Evolutionary conservation across 2,113 vertebrate genomes (phyloP), one percentile per base, ranked within the genome.

Genomic region (Felis chaus): DNA sequence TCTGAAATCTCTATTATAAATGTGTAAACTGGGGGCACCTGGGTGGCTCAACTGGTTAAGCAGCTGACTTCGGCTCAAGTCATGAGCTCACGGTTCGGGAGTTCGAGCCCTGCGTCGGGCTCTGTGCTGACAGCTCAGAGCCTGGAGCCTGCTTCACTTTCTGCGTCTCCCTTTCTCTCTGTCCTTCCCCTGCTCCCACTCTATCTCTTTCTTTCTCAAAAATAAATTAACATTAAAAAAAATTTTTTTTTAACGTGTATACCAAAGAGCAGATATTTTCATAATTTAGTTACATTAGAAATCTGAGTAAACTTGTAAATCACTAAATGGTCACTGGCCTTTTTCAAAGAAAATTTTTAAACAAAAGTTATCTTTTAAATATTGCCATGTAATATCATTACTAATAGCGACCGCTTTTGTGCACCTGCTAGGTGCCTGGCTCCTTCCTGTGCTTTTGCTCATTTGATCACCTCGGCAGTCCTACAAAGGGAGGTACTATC

Each of bases 211-310:
- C 21, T 61, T 21, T 61, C 21, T 23, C 7, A 61, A 61, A 61
- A 61, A 61, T 57, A 36, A 89, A 83, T 61, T 23, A 61, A 61
- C 57, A 23, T 61, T 23, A 25, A 61, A 61, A 14, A 14, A 50
- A 61, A 61, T 1, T 9, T 8, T 61, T 61, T 50, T 61, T 61
- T 21, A 61, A 61, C 9, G 57, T 61, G 57, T 61, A 61, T 23
- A 61, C 13, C 55, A 94, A 83, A 80, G 48, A 86, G 21, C 21
- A 89, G 23, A 57, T 91, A 80, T 55, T 83, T 89, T 95, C 86
- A 68, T 83, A 81, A 97, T 95, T 93, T 94, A 80, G 55, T 95
- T 65, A 94, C 31, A 94, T 31, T 69, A 88, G 96, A 95, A 94
- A 63, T 69, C 36, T 73, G 41, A 73, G 41, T 76, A 93, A 86